Evolutionary conservation across 2,113 vertebrate genomes (phyloP).

Genomic region (Perccottus glenii): DNA sequence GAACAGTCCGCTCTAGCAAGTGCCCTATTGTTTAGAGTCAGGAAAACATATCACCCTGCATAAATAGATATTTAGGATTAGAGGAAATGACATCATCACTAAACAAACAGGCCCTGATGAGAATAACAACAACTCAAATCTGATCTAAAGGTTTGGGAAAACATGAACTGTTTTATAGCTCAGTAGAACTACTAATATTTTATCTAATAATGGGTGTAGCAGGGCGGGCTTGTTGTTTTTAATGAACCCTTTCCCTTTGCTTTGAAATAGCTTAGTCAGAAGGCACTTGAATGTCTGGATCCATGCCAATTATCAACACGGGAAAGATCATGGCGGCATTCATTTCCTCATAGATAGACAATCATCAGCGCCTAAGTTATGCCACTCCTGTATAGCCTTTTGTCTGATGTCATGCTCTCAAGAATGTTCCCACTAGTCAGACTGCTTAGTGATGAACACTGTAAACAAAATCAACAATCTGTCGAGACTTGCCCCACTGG

Average conservation of each 20-base stretch:
- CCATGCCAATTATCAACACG: constrained; percentile 14
- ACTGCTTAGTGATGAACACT: constrained; percentile 22
- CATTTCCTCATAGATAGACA: constrained; percentile 39
- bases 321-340: constrained; percentile 20
- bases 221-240: not conserved
- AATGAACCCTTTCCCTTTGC: constrained; percentile 3
- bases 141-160: not conserved
- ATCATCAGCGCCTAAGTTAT: constrained; percentile 34
- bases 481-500: constrained; percentile 46
- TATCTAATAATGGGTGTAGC: constrained; percentile 1
- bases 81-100: constrained; percentile 56
- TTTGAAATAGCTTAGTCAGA: not conserved
- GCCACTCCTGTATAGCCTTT: constrained; percentile 55
- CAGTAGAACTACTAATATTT: not conserved
- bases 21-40: constrained; percentile 57
- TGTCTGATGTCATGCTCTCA: constrained; percentile 46
- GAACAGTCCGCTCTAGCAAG: constrained; percentile 33
- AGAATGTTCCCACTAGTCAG: constrained; percentile 59
- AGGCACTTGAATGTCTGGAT: constrained; percentile 1
- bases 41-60: constrained; percentile 57
- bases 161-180: constrained; percentile 12
- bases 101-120: constrained; percentile 21
- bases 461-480: constrained; percentile 36
- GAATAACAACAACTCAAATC: constrained; percentile 1
- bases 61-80: constrained; percentile 66